phyloP scores from a whole-genome alignment of 2,797 vertebrate genomes.

The Hoplostethus atlanticus region DNA sequence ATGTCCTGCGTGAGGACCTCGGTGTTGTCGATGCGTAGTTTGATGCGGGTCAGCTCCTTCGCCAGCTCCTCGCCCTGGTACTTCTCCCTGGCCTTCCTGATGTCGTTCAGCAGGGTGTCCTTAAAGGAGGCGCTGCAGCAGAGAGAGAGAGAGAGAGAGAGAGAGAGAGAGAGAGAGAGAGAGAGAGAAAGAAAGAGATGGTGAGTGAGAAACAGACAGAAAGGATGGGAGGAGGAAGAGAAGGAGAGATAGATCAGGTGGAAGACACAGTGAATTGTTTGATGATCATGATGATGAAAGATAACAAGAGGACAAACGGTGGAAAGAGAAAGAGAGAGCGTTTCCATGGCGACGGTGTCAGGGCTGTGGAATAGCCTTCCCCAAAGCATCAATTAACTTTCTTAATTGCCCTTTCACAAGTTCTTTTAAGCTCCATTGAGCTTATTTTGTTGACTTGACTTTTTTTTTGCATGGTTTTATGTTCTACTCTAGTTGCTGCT shows the following conservation, averaged over 20 bases:
- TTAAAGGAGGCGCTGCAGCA: conserved; percentile 89
- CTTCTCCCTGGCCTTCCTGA: conserved; percentile 93
- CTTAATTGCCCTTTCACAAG: too few relatives aligned
- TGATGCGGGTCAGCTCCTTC: conserved; percentile 93
- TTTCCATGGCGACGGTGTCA: too few relatives aligned
- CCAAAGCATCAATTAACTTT: too few relatives aligned
- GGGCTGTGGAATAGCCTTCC: too few relatives aligned
- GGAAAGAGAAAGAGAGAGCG: too few relatives aligned
- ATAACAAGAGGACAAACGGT: too few relatives aligned
- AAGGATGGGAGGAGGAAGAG: not conserved
- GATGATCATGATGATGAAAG: too few relatives aligned
- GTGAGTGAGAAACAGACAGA: not conserved
- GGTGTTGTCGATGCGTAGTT: conserved; percentile 94
- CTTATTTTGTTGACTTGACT: too few relatives aligned
- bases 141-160: not conserved
- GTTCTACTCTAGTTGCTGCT: too few relatives aligned
- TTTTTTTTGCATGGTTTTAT: too few relatives aligned
- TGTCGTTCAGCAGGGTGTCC: conserved; percentile 94
- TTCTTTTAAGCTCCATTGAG: too few relatives aligned
- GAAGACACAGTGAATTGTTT: not conserved
- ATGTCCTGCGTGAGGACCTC: conserved; percentile 95
- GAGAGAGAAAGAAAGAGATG: not conserved
- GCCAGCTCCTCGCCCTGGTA: conserved; percentile 95
- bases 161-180: not conserved
- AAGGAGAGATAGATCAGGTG: not conserved